Percentiles rank a stretch among this genome's conserved stretches.
Evolutionary conservation across 2,113 vertebrate species (phyloP).

Genomic region (Podilymbus podiceps): DNA sequence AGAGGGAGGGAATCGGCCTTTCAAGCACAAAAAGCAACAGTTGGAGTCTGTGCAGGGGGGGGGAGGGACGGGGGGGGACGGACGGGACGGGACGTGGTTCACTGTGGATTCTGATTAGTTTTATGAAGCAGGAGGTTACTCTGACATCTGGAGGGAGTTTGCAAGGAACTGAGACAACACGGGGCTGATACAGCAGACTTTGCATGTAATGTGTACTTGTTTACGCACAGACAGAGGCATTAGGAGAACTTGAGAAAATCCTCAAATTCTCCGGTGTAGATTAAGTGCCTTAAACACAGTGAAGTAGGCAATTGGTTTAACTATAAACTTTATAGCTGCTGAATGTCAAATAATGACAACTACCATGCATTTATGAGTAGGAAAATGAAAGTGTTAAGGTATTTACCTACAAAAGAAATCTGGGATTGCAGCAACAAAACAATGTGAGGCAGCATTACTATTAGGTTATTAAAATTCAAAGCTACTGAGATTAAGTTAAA

Average conservation of each 20-base stretch:
- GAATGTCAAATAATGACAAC: background rate
- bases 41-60: background rate
- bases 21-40: conserved; percentile 26
- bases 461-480: background rate
- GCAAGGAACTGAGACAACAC: background rate
- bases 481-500: background rate
- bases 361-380: background rate
- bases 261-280: background rate
- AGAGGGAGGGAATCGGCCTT: background rate
- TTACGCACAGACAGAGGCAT: background rate
- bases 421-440: background rate
- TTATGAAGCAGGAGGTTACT: conserved; percentile 4
- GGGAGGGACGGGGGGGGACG: too few relatives aligned
- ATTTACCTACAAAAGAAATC: background rate
- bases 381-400: background rate
- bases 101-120: conserved; percentile 11
- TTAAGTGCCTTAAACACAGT: background rate
- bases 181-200: background rate
- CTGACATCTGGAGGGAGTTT: conserved; percentile 38
- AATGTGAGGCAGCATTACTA: background rate
- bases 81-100: too few relatives aligned
- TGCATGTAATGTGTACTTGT: background rate
- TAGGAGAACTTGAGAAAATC: conserved; percentile 17
- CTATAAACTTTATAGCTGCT: background rate
- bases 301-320: conserved; percentile 8